Evolutionary conservation across 2,797 vertebrate species (phyloP).

Genomic region (Ctenochaetus hawaiiensis): DNA sequence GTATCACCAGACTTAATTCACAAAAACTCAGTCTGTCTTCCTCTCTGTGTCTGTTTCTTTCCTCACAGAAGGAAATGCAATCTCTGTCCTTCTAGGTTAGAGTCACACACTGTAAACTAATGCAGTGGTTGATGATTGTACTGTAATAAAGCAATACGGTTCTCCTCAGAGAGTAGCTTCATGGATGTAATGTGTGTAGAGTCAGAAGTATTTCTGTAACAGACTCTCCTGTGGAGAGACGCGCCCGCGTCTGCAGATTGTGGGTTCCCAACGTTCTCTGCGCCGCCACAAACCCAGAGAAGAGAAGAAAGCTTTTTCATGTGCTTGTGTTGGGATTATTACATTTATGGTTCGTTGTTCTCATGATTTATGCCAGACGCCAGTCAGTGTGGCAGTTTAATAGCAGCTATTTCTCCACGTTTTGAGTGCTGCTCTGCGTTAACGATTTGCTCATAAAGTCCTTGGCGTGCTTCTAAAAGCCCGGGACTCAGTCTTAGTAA

Average conservation of each 20-base stretch:
- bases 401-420: constrained; percentile 72
- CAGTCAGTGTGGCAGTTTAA: constrained; percentile 79
- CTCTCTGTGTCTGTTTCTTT: constrained; percentile 21
- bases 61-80: constrained; percentile 47
- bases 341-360: constrained; percentile 77
- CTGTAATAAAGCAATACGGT: constrained; percentile 75
- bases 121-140: constrained; percentile 74
- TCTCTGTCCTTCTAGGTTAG: constrained; percentile 37
- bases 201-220: constrained; percentile 51
- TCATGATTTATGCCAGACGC: constrained; percentile 80
- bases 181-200: constrained; percentile 58
- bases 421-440: constrained; percentile 75
- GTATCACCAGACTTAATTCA: constrained; percentile 16
- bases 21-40: constrained; percentile 3
- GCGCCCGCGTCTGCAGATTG: constrained; percentile 49
- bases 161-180: constrained; percentile 55
- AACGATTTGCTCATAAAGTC: constrained; percentile 78
- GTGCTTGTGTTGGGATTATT: constrained; percentile 71
- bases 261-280: constrained; percentile 61
- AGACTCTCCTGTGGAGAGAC: constrained; percentile 80
- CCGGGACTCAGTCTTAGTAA: constrained; percentile 53
- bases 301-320: constrained; percentile 58
- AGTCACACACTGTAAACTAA: constrained; percentile 49
- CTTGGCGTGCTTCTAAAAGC: constrained; percentile 69
- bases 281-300: constrained; percentile 44